Evolutionary conservation across 2,888 invertebrate genomes (phyloP).

Genomic region (Laothoe populi): DNA sequence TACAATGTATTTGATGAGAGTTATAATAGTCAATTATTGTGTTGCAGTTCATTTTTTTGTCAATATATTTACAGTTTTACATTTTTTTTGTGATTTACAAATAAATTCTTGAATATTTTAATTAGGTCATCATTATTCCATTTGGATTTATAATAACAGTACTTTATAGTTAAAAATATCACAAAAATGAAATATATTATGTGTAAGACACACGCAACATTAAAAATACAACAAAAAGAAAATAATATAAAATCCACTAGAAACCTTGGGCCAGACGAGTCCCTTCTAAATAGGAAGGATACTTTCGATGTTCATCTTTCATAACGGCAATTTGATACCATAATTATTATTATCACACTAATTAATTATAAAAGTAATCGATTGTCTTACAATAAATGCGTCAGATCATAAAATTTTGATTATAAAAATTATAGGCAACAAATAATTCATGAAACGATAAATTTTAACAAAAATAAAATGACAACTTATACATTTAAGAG

Average conservation of each 20-base stretch:
- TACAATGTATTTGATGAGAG: conserved; percentile 82
- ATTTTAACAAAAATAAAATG: conserved; percentile 79
- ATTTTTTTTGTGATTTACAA: conserved; percentile 85
- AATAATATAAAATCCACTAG: conserved; percentile 84
- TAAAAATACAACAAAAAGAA: conserved; percentile 84
- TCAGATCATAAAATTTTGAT: conserved; percentile 85
- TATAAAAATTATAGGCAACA: conserved; percentile 82
- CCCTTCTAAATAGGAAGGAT: conserved; percentile 85
- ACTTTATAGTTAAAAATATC: conserved; percentile 86
- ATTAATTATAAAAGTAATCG: conserved; percentile 84
- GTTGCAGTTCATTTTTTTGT: conserved; percentile 83
- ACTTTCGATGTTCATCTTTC: conserved; percentile 85
- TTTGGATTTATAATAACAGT: conserved; percentile 85
- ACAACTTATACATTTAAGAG: conserved; percentile 81
- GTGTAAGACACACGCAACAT: conserved; percentile 86
- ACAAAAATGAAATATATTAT: conserved; percentile 86
- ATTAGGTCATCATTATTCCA: conserved; percentile 85
- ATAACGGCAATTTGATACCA: conserved; percentile 84
- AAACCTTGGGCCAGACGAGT: conserved; percentile 83
- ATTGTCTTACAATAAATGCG: conserved; percentile 86
- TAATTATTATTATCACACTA: conserved; percentile 84
- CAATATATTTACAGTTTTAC: conserved; percentile 85
- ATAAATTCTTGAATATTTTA: conserved; percentile 85
- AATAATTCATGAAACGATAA: conserved; percentile 82
- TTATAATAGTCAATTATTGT: conserved; percentile 81